A percentile compares a stretch with the other conserved stretches of the same genome.
Evolutionary conservation across 2,888 invertebrate genomes (phyloP).

Genomic region (Dynastes maya): DNA sequence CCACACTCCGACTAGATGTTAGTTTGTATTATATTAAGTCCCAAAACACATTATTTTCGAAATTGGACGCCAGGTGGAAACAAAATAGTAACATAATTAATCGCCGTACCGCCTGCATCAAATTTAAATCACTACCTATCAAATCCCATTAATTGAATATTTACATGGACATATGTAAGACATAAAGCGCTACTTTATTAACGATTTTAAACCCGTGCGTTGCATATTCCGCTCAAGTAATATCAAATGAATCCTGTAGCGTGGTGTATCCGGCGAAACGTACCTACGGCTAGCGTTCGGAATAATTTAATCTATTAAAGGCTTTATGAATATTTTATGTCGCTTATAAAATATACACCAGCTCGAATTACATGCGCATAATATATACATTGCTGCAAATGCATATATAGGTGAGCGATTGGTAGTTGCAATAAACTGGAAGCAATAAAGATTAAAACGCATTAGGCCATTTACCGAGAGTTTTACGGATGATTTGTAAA

Average conservation of each 20-base stretch:
- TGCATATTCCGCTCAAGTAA: slow-evolving; percentile 1
- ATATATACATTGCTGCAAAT: neutral
- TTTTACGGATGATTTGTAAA: slow-evolving; percentile 4
- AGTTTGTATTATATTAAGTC: too few species aligned
- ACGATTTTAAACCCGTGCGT: slow-evolving; percentile 6
- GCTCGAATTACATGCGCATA: slow-evolving; percentile 1
- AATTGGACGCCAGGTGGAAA: too few species aligned
- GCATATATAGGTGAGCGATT: neutral
- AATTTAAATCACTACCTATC: slow-evolving; percentile 12
- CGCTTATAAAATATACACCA: slow-evolving; percentile 26
- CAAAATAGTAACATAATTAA: too few species aligned
- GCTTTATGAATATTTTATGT: slow-evolving; percentile 11
- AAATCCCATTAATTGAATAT: slow-evolving; percentile 18
- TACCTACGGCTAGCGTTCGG: neutral
- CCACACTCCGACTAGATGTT: too few species aligned
- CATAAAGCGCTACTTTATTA: slow-evolving; percentile 22
- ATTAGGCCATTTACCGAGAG: neutral
- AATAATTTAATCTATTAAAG: slow-evolving; percentile 18
- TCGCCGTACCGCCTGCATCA: neutral
- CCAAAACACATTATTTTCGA: too few species aligned
- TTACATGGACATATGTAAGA: slow-evolving; percentile 20
- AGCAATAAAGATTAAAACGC: slow-evolving; percentile 15
- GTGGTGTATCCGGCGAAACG: neutral
- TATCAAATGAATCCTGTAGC: neutral
- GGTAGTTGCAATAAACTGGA: slow-evolving; percentile 1